Conservation (phyloP, 1,140 invertebrate species). For the Drosophila punjabiensis region DNA sequence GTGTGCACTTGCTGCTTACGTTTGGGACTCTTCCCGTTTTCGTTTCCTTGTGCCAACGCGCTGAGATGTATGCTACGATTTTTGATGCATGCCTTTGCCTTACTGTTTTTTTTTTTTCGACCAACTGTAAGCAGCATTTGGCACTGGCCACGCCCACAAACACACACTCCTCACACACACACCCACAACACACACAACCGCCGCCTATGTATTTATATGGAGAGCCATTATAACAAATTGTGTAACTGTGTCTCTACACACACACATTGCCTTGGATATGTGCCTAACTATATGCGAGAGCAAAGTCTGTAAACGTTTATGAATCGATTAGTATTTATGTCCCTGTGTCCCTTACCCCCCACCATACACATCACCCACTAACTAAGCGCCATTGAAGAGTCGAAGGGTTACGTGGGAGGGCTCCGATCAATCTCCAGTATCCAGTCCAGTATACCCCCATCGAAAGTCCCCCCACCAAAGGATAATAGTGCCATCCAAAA, state of each 20-base stretch:
- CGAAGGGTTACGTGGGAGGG: conserved; percentile 9
- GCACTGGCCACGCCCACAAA: conserved; percentile 24
- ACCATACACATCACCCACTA: conserved; percentile 40
- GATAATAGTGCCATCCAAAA: conserved; percentile 44
- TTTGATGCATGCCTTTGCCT: conserved; percentile 61
- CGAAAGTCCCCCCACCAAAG: conserved; percentile 2
- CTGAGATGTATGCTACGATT: conserved; percentile 76
- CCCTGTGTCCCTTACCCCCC: conserved; percentile 6
- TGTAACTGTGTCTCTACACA: conserved; percentile 32
- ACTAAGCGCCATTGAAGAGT: conserved; percentile 43
- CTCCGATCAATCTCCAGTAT: conserved; percentile 9
- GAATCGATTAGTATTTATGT: conserved; percentile 82
- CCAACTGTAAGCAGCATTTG: conserved; percentile 61
- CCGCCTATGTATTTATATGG: conserved; percentile 73
- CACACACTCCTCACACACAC: conserved; percentile 13
- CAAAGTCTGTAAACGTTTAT: conserved; percentile 69
- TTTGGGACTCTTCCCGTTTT: conserved; percentile 34
- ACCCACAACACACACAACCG: not conserved
- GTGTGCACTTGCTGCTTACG: conserved; percentile 69
- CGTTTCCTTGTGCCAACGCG: conserved; percentile 30
- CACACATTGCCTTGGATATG: conserved; percentile 34
- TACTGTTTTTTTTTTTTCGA: not conserved
- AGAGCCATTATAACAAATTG: conserved; percentile 76
- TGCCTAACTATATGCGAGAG: conserved; percentile 24
- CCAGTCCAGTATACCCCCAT: not conserved